Base-by-base conservation (phyloP, 1,140 invertebrate genomes). In the Ptiloglossa arizonensis region DNA sequence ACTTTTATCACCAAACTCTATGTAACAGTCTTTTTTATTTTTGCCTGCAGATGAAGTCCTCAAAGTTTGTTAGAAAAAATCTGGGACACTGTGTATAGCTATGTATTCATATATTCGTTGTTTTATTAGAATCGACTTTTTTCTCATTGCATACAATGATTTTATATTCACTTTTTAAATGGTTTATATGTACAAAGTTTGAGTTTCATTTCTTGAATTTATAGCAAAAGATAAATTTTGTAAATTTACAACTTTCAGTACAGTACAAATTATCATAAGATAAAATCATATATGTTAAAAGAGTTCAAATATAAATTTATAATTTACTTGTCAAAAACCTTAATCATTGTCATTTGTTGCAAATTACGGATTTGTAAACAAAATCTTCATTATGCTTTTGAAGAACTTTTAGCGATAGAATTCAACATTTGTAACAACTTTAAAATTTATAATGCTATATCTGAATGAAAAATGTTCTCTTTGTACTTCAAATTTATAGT, bases 401-500 rank as follows among this genome's bases (percentile, higher is more conserved):
- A 64, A 67, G 41, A 35, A 74, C 13, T 24, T 27, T 63, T 50
- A 8, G 24, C 6, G 24, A 60, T 48, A 35, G 24, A 32, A 27
- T n/a, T n/a, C 15, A 22, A 69, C 38, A 62, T 77, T 77, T 69
- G 19, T 50, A 71, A 69, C 44, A 62, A 76, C 41, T 69, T 70
- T 54, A 71, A 71, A 70, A 59, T 54, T 62, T 71, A 9, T 46
- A 67, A 59, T 17, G 46, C 5, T 11, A 22, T 41, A 41, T 41
- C 71, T 60, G 32, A n/a, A 70, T 62, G 19, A 60, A 70, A 41
- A 52, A 67, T 72, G 27, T 71, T 72, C 77, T 24, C 50, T 78
- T 66, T 77, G 35, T 81, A 81, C 76, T 79, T 79, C 50, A 70
- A 41, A 62, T 60, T 60, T 74, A 73, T 78, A 69, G 29, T 57